phyloP scores from a whole-genome alignment of 2,888 invertebrate species.

The Tiliacea aurago region DNA sequence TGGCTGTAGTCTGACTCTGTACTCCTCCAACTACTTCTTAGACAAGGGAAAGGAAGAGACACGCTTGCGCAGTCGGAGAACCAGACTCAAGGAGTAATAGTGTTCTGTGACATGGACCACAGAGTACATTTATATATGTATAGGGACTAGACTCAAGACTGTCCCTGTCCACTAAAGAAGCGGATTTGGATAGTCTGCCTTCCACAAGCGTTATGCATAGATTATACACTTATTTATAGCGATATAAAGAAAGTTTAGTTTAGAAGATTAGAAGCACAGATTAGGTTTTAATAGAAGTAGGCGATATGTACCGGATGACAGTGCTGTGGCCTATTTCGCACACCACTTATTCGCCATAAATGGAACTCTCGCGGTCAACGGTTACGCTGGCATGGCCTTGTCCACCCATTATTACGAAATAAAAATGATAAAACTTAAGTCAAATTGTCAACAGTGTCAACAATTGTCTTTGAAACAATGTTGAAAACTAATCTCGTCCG shows the following conservation, averaged over 20 bases:
- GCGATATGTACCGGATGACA: too few relatives aligned
- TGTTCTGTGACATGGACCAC: too few relatives aligned
- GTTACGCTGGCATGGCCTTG: neutral
- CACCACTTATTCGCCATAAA: neutral
- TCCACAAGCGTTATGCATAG: too few relatives aligned
- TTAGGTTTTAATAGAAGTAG: too few relatives aligned
- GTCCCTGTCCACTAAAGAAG: neutral
- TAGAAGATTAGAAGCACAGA: too few relatives aligned
- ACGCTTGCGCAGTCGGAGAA: neutral
- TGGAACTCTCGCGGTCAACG: neutral
- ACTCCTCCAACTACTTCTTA: neutral
- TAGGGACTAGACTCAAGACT: too few relatives aligned
- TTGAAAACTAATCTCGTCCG: neutral
- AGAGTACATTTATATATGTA: too few relatives aligned
- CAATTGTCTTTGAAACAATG: conserved; percentile 28
- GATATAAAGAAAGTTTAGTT: too few relatives aligned
- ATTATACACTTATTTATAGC: too few relatives aligned
- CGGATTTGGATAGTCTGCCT: too few relatives aligned
- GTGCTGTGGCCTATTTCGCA: neutral
- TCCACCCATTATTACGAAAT: neutral
- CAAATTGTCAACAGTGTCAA: conserved; percentile 2
- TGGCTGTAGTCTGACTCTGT: neutral
- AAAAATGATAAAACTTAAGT: conserved; percentile 26
- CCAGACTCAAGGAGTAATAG: too few relatives aligned
- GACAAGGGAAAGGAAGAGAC: neutral